Evolutionary conservation across 2,113 vertebrate species (phyloP).

Genomic region (Lophochroa leadbeateri): DNA sequence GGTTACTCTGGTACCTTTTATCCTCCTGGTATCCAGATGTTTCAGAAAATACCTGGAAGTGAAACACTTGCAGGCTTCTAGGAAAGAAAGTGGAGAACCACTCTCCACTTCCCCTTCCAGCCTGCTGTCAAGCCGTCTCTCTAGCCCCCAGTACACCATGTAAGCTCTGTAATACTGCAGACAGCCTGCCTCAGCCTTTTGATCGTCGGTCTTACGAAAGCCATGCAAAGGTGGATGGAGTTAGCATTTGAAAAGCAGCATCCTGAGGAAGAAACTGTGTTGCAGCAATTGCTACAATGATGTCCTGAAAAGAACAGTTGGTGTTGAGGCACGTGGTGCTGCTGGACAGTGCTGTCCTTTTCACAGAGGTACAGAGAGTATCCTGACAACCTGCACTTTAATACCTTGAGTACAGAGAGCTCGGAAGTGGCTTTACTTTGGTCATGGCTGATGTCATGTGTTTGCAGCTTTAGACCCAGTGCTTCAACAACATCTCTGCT

Average conservation of each 20-base stretch:
- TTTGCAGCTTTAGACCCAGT: not conserved
- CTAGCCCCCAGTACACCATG: not conserved
- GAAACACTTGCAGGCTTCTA: slow-evolving; percentile 9
- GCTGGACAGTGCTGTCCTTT: not conserved
- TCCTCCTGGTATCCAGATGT: slow-evolving; percentile 63
- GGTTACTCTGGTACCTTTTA: slow-evolving; percentile 55
- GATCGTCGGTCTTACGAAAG: not conserved
- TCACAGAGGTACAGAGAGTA: not conserved
- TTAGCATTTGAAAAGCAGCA: not conserved
- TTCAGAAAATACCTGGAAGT: slow-evolving; percentile 40
- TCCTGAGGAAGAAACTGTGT: not conserved
- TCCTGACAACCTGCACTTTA: not conserved
- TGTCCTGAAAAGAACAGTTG: not conserved
- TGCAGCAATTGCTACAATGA: not conserved
- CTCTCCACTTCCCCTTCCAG: not conserved
- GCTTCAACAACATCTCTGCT: not conserved
- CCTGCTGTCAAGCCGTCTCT: not conserved
- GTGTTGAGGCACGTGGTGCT: not conserved
- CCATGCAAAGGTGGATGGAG: not conserved
- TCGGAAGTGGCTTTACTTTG: not conserved
- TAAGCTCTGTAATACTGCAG: not conserved
- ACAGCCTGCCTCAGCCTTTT: not conserved
- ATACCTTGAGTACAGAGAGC: not conserved
- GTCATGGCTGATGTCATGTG: not conserved
- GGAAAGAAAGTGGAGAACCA: not conserved